Evolutionary conservation across 2,888 invertebrate genomes (phyloP).

Genomic region (Tortricodes alternella): DNA sequence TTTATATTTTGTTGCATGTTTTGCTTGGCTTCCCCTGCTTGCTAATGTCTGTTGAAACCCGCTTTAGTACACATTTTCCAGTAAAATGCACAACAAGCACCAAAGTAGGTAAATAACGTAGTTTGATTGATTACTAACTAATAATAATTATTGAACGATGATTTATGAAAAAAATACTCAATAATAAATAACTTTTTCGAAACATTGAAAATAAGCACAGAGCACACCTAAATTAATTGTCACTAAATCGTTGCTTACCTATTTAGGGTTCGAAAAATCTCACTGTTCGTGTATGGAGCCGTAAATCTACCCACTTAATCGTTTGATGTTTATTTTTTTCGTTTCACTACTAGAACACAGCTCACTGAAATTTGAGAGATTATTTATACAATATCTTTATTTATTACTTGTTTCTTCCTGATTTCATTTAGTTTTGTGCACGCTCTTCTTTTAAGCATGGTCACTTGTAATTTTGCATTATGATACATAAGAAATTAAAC

Average conservation of each 20-base stretch:
- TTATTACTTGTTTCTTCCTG: constrained; percentile 68
- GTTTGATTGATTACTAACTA: neutral
- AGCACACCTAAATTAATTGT: constrained; percentile 15
- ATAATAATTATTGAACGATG: neutral
- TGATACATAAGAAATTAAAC: constrained; percentile 12
- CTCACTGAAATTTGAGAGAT: constrained; percentile 22
- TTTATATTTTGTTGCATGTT: constrained; percentile 54
- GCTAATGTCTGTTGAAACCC: constrained; percentile 27
- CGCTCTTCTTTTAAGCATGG: constrained; percentile 56
- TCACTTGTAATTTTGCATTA: constrained; percentile 4
- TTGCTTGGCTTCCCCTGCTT: constrained; percentile 53
- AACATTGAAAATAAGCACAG: neutral
- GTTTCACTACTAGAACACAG: constrained; percentile 13
- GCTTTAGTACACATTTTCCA: constrained; percentile 41
- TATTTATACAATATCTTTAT: neutral
- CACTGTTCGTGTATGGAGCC: constrained; percentile 21
- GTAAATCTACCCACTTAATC: constrained; percentile 25
- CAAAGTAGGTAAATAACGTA: no score
- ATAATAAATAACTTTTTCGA: constrained; percentile 2
- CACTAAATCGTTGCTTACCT: constrained; percentile 11
- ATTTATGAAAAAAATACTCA: neutral
- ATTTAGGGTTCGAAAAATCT: constrained; percentile 11
- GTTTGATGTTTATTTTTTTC: constrained; percentile 26
- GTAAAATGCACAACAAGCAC: constrained; percentile 11
- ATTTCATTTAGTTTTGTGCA: constrained; percentile 80